These are phyloP conservation scores for Muschampia plurimacula DNA, from an alignment of 2,888 invertebrate species.

Conservation along the genomic window DNA sequence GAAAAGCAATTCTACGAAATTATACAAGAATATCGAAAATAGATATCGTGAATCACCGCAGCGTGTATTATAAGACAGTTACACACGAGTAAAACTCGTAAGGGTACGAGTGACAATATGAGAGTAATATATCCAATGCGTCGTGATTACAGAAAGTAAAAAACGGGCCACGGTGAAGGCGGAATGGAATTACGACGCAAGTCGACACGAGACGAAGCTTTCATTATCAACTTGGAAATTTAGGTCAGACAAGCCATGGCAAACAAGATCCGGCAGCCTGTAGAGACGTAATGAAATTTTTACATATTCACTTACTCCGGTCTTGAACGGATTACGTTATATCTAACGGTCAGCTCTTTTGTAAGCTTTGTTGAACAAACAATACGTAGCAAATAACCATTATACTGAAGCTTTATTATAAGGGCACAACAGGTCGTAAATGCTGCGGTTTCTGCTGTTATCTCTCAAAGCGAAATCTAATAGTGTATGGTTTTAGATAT, in stretches of 20 bases:
- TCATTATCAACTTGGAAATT: constrained; percentile 80
- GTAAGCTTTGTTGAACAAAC: constrained; percentile 37
- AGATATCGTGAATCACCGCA: background rate
- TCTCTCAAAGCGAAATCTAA: constrained; percentile 69
- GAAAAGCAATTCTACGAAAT: background rate
- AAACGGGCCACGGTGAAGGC: constrained; percentile 65
- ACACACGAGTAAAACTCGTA: background rate
- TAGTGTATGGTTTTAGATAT: constrained; percentile 54
- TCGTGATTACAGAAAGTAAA: constrained; percentile 74
- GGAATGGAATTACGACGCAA: constrained; percentile 71
- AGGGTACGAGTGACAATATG: constrained; percentile 52
- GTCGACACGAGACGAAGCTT: constrained; percentile 64
- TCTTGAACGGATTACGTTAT: constrained; percentile 23
- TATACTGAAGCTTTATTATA: constrained; percentile 51
- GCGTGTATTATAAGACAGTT: background rate
- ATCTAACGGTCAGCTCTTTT: constrained; percentile 31
- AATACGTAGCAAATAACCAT: constrained; percentile 38
- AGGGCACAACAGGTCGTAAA: constrained; percentile 67
- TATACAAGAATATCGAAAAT: background rate
- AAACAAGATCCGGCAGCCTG: constrained; percentile 47
- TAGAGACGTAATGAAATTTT: constrained; percentile 43
- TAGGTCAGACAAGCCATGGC: constrained; percentile 61
- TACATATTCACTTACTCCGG: constrained; percentile 39
- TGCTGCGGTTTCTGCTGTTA: constrained; percentile 71
- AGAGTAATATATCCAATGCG: constrained; percentile 64